phyloP scores from a whole-genome alignment of 2,888 invertebrate species.

The Pristionchus arcanus region DNA sequence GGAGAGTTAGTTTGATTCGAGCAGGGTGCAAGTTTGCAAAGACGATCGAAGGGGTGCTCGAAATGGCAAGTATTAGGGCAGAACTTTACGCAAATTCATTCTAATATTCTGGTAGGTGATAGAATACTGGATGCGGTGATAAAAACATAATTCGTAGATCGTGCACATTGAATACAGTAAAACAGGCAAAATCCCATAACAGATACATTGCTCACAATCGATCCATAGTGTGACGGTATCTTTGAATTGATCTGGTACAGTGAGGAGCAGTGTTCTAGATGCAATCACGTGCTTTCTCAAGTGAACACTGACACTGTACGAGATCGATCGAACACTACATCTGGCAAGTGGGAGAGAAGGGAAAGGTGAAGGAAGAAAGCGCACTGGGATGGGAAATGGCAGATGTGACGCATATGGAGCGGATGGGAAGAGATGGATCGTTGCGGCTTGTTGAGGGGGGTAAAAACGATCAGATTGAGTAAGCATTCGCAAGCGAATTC shows the following conservation, averaged over 20 bases:
- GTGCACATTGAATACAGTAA: background rate
- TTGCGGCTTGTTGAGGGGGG: background rate
- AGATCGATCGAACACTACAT: slow-evolving; percentile 21
- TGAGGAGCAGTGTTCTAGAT: background rate
- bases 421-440: background rate
- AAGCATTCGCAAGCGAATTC: background rate
- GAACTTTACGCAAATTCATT: background rate
- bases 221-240: background rate
- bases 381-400: slow-evolving; percentile 16
- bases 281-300: background rate
- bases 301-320: background rate
- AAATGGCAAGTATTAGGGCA: background rate
- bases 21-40: background rate
- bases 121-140: background rate
- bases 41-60: background rate
- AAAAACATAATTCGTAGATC: background rate
- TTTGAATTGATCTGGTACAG: background rate
- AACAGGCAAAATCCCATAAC: no score
- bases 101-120: background rate
- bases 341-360: background rate
- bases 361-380: slow-evolving; percentile 29
- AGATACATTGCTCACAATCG: no score
- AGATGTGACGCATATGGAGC: slow-evolving; percentile 51
- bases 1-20: background rate
- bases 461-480: background rate